These are phyloP conservation scores for Numenius phaeopus DNA, from an alignment of 2,797 vertebrate genomes.

Conservation along the genomic window DNA sequence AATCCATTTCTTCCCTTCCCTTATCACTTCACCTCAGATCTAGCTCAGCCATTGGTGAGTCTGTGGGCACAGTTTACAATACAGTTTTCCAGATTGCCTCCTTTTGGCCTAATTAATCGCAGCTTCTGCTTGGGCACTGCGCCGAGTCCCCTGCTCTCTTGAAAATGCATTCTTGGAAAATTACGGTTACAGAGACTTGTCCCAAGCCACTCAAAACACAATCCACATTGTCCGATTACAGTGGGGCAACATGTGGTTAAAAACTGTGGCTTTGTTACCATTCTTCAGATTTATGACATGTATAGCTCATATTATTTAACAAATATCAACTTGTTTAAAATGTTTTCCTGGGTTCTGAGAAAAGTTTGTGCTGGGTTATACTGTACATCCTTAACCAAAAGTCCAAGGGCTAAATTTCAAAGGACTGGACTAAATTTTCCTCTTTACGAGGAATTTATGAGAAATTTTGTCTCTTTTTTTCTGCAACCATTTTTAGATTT, in stretches of 20 bases:
- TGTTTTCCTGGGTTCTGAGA: neutral
- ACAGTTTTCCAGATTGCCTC: neutral
- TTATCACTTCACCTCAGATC: neutral
- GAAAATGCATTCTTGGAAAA: constrained; percentile 7
- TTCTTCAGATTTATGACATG: neutral
- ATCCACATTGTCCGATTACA: neutral
- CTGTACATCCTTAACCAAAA: neutral
- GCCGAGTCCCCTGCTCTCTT: neutral
- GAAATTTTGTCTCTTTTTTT: neutral
- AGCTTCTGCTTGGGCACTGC: neutral
- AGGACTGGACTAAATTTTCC: neutral
- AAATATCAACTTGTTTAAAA: neutral
- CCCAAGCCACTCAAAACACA: neutral
- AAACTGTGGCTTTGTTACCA: neutral
- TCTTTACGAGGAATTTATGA: neutral
- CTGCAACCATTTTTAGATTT: neutral
- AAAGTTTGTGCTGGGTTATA: neutral
- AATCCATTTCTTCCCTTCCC: neutral
- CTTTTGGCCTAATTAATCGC: neutral
- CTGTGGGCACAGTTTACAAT: neutral
- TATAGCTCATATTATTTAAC: neutral
- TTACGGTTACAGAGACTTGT: neutral
- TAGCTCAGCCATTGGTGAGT: neutral
- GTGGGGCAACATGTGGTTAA: neutral
- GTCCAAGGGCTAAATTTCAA: neutral